Evolutionary conservation across 2,888 invertebrate species (phyloP), one percentile per base, ranked within the genome.

Genomic region (Teleiodes luculella): DNA sequence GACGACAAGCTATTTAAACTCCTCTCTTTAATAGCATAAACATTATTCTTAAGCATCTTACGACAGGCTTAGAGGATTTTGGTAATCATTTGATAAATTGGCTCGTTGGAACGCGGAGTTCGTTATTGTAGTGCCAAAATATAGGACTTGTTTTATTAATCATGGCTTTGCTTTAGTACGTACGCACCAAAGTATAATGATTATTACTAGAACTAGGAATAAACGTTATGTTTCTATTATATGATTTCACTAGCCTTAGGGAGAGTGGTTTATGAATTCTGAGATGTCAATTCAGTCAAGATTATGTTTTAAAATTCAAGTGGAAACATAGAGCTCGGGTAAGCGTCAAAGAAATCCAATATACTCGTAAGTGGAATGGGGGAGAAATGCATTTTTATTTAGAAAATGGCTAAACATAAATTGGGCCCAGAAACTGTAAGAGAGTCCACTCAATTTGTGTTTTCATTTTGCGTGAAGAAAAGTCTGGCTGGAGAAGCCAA

Each of bases 31-130:
- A 43, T 31, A 20, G 43, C 41, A 30, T 30, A 41, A 51, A 41
- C 51, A 51, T 41, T 31, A 51, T 31, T 41, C 73, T 70, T 74
- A 65, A 71, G 67, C 66, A 70, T 62, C 65, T 65, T 69, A 68
- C 66, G 67, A 65, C 66, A 56, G 54, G 61, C 71, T 76, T 74
- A 76, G 67, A 57, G 74, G 80, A 80, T 81, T 74, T 62, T 72
- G 68, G 67, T 64, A 75, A 68, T 68, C 67, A 67, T 65, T 76
- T 81, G 75, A 79, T 79, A 72, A 79, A 81, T 76, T 76, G 67
- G 63, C 67, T 62, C 60, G 56, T 56, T 16, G 33, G 11, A 43
- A 14, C 48, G 47, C 54, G 31, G 18, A 47, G 31, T 13, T 14
- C 3, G 16, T 39, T 3, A 39, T 39, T 10, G 6, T 39, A 13